Evolutionary conservation across 2,113 vertebrate species (phyloP).

Genomic region (Lanius collurio): DNA sequence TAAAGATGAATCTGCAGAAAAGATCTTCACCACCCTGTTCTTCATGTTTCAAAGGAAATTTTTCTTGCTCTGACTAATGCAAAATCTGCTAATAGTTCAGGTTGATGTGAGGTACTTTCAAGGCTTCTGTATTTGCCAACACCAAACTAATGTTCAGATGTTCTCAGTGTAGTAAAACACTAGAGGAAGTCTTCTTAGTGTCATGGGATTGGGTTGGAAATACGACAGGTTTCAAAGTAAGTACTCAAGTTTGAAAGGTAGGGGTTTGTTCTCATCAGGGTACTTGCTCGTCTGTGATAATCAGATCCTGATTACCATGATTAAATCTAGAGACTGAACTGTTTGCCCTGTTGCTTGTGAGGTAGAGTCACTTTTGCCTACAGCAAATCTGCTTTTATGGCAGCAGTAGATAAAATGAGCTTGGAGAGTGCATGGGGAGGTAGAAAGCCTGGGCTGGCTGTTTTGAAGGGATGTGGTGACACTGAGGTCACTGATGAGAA

Average conservation of each 20-base stretch:
- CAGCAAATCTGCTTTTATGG: background rate
- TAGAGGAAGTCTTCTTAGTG: background rate
- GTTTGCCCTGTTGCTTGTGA: background rate
- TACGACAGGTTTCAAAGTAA: background rate
- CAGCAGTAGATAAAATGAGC: constrained; percentile 52
- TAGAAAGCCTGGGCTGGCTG: constrained; percentile 20
- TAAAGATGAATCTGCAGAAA: background rate
- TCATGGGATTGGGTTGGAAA: background rate
- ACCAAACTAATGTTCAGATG: background rate
- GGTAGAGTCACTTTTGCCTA: background rate
- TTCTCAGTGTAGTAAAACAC: background rate
- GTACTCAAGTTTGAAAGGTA: background rate
- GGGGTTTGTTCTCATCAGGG: background rate
- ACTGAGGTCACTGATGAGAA: constrained; percentile 11
- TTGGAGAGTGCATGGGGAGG: constrained; percentile 26
- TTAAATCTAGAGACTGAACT: background rate
- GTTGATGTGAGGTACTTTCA: background rate
- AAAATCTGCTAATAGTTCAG: background rate
- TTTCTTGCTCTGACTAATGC: background rate
- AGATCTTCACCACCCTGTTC: background rate
- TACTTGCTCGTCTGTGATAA: background rate
- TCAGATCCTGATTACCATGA: background rate
- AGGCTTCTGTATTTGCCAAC: background rate
- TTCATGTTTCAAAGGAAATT: background rate
- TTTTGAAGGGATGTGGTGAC: constrained; percentile 27